Evolutionary conservation across 2,113 vertebrate genomes (phyloP).

Genomic region (Corythornis madagascariensis): DNA sequence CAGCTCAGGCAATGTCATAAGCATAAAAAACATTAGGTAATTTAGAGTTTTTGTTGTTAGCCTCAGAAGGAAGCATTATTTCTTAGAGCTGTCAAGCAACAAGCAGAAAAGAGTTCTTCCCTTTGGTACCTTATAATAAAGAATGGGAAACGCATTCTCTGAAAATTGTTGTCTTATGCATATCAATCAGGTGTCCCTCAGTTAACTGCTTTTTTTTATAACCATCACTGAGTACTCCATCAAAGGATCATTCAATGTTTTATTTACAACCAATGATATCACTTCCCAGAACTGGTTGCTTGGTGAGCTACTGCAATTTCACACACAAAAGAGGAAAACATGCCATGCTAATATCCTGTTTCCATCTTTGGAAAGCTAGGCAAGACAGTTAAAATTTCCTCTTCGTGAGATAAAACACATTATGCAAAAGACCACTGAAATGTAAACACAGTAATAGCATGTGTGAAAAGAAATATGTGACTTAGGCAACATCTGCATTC

Average conservation of each 20-base stretch:
- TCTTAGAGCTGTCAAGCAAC: not conserved
- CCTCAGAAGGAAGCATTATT: not conserved
- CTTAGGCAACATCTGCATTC: not conserved
- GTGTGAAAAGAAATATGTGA: not conserved
- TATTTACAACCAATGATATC: constrained; percentile 1
- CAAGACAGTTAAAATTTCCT: not conserved
- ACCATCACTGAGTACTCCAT: not conserved
- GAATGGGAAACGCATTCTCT: not conserved
- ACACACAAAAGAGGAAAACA: not conserved
- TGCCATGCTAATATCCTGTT: not conserved
- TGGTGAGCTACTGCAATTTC: not conserved
- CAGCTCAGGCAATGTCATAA: not conserved
- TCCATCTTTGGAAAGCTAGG: not conserved
- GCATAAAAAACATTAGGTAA: not conserved
- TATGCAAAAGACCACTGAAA: not conserved
- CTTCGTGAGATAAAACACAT: not conserved
- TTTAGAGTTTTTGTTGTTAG: constrained; percentile 11
- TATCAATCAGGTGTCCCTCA: not conserved
- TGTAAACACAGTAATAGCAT: not conserved
- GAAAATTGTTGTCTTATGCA: not conserved
- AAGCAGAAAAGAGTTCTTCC: not conserved
- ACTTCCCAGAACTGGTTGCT: constrained; percentile 8
- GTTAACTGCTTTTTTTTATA: not conserved
- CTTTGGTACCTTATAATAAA: not conserved
- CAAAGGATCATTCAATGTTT: not conserved